Evolutionary conservation across 2,888 invertebrate species (phyloP).

Genomic region (Eupithecia centaureata): DNA sequence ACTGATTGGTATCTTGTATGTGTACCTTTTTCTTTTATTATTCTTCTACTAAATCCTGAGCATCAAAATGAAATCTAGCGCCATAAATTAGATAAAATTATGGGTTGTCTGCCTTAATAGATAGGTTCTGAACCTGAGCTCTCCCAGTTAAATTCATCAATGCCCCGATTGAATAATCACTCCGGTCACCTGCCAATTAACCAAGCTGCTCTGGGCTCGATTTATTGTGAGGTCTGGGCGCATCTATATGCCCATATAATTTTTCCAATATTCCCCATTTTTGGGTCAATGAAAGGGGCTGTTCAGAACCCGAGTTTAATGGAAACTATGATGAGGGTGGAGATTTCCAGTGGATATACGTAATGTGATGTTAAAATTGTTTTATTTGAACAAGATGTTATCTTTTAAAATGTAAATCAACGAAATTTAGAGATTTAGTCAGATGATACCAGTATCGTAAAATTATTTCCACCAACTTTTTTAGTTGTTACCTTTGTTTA

Average conservation of each 20-base stretch:
- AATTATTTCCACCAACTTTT: too few species aligned
- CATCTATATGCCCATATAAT: constrained; percentile 54
- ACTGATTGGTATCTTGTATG: too few species aligned
- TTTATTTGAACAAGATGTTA: constrained; percentile 1
- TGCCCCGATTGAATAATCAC: constrained; percentile 61
- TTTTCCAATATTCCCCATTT: constrained; percentile 49
- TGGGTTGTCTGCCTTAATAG: constrained; percentile 29
- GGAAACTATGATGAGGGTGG: constrained; percentile 20
- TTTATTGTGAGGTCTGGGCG: constrained; percentile 58
- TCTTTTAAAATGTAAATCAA: not conserved
- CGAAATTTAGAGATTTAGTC: too few species aligned
- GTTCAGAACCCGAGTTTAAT: constrained; percentile 15
- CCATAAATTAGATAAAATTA: constrained; percentile 29
- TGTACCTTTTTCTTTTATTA: too few species aligned
- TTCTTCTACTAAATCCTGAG: not conserved
- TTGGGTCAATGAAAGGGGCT: constrained; percentile 39
- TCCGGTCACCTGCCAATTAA: constrained; percentile 66
- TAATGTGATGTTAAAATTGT: constrained; percentile 2
- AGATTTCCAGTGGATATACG: not conserved
- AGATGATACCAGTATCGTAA: too few species aligned
- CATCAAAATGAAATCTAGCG: constrained; percentile 2
- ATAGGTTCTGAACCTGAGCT: constrained; percentile 37
- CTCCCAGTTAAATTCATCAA: constrained; percentile 60
- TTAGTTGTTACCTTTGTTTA: too few species aligned
- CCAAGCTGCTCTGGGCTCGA: constrained; percentile 54